phyloP scores from a whole-genome alignment of 2,797 vertebrate genomes.

The Myotis planiceps region DNA sequence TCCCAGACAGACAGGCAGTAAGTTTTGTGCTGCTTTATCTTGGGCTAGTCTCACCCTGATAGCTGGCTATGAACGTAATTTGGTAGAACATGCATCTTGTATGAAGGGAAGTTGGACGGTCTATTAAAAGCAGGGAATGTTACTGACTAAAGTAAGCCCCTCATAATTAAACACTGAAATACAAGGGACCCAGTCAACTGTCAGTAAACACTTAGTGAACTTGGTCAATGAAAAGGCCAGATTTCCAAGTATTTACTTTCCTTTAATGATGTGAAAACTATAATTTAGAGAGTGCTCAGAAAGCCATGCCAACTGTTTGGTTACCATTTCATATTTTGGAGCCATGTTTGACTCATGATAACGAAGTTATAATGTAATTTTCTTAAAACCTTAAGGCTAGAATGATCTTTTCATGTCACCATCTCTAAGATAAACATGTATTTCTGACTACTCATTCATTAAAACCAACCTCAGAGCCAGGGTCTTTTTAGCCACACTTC shows the following conservation, averaged over 20 bases:
- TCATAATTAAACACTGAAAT: background rate
- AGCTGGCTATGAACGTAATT: background rate
- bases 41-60: too few relatives aligned
- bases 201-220: background rate
- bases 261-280: background rate
- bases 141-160: background rate
- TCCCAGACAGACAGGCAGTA: background rate
- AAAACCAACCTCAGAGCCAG: background rate
- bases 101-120: background rate
- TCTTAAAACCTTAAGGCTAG: background rate
- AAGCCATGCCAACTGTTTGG: background rate
- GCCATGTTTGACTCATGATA: background rate
- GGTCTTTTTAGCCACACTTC: background rate
- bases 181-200: background rate
- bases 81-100: background rate
- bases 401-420: background rate
- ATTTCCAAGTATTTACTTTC: background rate
- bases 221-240: background rate
- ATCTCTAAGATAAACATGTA: background rate
- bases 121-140: background rate
- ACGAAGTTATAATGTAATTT: background rate
- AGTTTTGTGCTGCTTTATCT: background rate
- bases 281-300: background rate
- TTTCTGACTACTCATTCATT: background rate
- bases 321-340: background rate